Conservation (phyloP, 2,797 vertebrate genomes). For the Loriculus beryllinus region DNA sequence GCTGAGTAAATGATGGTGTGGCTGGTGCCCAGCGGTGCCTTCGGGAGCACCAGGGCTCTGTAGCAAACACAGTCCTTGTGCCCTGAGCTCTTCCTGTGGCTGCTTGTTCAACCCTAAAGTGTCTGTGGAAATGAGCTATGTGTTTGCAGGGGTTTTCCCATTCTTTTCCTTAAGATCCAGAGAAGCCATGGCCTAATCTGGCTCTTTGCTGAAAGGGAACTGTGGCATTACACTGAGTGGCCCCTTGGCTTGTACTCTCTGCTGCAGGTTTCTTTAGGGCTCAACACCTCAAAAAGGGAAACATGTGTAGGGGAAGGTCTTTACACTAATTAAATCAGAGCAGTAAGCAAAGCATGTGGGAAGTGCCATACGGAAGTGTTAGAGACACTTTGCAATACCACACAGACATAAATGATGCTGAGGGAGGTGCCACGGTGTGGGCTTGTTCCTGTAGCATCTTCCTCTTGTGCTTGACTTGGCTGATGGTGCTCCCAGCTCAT, state of each 20-base stretch:
- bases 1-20: not conserved
- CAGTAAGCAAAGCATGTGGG: not conserved
- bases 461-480: not conserved
- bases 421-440: accelerated
- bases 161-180: not conserved
- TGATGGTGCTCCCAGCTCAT: accelerated
- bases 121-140: accelerated
- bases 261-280: not conserved
- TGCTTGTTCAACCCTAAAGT: not conserved
- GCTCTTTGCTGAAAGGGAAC: not conserved
- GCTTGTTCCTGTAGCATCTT: not conserved
- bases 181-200: accelerated
- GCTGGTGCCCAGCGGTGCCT: accelerated
- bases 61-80: not conserved
- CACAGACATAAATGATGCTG: not conserved
- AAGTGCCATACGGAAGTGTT: accelerated
- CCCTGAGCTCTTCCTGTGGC: not conserved
- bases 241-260: not conserved
- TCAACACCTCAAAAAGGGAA: not conserved
- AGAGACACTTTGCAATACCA: accelerated
- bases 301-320: not conserved
- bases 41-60: not conserved
- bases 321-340: not conserved
- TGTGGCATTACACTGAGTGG: not conserved
- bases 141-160: accelerated